A percentile compares a stretch with the other conserved stretches of the same genome.
These are phyloP conservation scores for Drosophila subpulchrella DNA, from an alignment of 1,140 invertebrate genomes.

Conservation along the genomic window DNA sequence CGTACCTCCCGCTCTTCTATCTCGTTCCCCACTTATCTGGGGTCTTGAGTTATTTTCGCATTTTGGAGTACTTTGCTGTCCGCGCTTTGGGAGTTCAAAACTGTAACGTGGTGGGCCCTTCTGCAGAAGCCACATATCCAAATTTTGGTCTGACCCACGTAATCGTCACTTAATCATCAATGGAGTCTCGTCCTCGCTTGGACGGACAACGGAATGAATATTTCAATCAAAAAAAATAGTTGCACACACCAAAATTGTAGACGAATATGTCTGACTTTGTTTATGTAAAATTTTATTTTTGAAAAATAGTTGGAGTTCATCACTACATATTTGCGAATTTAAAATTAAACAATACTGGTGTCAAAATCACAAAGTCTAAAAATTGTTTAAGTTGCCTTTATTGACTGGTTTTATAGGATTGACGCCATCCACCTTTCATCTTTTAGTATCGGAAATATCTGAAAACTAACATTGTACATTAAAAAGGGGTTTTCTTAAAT, in stretches of 20 bases:
- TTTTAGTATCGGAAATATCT: too few species aligned
- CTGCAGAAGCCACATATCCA: neutral
- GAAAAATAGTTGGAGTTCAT: neutral
- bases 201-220: neutral
- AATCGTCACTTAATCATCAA: neutral
- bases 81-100: neutral
- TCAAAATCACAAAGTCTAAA: neutral
- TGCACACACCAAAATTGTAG: too few species aligned
- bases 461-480: too few species aligned
- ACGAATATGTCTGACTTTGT: neutral
- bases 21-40: neutral
- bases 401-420: too few species aligned
- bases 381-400: neutral
- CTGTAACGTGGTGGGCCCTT: neutral
- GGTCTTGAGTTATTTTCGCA: slow-evolving; percentile 5
- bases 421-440: too few species aligned
- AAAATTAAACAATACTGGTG: neutral
- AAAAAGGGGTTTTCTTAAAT: too few species aligned
- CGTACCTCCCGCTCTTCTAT: neutral
- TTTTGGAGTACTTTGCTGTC: neutral
- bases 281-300: neutral
- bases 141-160: slow-evolving; percentile 12
- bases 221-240: neutral
- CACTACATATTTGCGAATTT: neutral
- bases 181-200: neutral